phyloP scores from a whole-genome alignment of 2,113 vertebrate genomes.

The Rhagologus leucostigma region DNA sequence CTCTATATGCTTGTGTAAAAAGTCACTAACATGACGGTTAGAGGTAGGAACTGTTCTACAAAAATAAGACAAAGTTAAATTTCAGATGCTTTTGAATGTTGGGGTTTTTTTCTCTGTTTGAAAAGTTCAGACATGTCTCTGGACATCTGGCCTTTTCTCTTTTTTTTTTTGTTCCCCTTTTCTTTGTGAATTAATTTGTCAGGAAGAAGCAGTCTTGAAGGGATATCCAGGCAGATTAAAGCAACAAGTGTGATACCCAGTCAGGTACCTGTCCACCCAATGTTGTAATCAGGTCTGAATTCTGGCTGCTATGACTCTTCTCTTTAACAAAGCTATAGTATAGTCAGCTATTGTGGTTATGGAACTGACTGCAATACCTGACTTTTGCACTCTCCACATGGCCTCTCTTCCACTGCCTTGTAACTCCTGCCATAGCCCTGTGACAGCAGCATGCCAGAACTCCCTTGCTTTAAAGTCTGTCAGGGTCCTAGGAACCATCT shows the following conservation, averaged over 20 bases:
- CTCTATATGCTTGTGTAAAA: neutral
- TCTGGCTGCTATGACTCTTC: neutral
- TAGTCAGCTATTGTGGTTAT: neutral
- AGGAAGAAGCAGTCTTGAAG: neutral
- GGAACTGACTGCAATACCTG: neutral
- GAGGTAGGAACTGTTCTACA: neutral
- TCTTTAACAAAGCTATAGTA: neutral
- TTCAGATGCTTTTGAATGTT: neutral
- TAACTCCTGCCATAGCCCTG: neutral
- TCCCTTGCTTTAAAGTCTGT: neutral
- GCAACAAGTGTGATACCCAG: neutral
- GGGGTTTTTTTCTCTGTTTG: neutral
- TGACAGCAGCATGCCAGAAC: neutral
- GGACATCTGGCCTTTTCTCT: neutral
- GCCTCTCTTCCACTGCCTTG: neutral
- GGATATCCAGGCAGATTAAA: neutral
- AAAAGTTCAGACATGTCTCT: neutral
- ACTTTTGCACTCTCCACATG: neutral
- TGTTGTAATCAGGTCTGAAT: neutral
- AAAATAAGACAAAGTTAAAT: neutral
- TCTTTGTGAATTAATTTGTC: neutral
- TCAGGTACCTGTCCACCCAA: neutral
- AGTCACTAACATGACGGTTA: neutral
- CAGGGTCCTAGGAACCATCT: neutral
- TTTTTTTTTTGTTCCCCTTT: accelerated